Percentiles rank a stretch among this genome's conserved stretches.
phyloP scores from a whole-genome alignment of 2,113 vertebrate genomes.

The Stigmatopora argus region DNA sequence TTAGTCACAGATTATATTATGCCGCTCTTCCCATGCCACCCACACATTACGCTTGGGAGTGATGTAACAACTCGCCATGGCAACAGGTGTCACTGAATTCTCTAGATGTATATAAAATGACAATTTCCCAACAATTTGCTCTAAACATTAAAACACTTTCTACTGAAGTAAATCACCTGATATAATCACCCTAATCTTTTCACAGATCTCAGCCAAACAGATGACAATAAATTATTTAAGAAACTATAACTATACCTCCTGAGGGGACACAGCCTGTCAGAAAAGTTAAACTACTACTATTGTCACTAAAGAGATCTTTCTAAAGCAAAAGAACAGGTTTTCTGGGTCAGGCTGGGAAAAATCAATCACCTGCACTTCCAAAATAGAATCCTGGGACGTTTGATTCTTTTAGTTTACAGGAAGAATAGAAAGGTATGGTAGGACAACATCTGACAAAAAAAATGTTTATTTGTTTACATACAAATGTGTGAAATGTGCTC shows the following conservation, averaged over 20 bases:
- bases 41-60: not conserved
- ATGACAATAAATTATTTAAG: constrained; percentile 36
- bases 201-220: constrained; percentile 6
- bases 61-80: constrained; percentile 9
- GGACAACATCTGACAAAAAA: no score
- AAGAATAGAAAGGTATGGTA: no score
- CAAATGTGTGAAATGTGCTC: no score
- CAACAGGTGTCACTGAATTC: not conserved
- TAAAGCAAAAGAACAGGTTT: no score
- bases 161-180: constrained; percentile 12
- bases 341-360: no score
- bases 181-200: constrained; percentile 2
- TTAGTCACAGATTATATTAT: constrained; percentile 2
- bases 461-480: no score
- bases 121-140: not conserved
- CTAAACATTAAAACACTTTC: not conserved
- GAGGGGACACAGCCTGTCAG: no score
- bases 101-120: not conserved
- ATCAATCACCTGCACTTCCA: no score
- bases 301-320: no score
- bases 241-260: constrained; percentile 27
- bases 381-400: no score
- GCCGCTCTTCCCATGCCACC: constrained; percentile 1
- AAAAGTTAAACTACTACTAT: no score
- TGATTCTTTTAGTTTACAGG: no score